Base-by-base conservation (phyloP, 2,113 vertebrate species). In the Osmerus mordax region DNA sequence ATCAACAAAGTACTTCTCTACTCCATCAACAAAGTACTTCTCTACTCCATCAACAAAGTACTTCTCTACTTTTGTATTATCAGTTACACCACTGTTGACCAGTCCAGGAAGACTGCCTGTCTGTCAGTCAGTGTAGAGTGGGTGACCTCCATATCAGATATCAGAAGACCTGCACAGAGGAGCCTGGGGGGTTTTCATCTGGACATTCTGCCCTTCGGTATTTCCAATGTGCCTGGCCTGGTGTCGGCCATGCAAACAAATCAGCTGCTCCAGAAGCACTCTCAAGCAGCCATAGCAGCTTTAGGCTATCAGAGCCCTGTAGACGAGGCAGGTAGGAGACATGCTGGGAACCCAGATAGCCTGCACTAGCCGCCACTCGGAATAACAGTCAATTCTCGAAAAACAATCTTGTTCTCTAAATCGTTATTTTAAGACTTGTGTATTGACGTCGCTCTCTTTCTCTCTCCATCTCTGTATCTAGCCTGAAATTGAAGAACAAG, bases 211-310 rank as follows among this genome's bases (percentile, higher is more conserved):
- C 72, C 74, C 71, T 77, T 60, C 81, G 71, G 73, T 78, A 71
- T 84, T 82, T 70, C 74, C 72, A 75, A 32, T 54, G 70, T 15
- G 53, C 59, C 67, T 72, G 68, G 72, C 47, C 18, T 23, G 73
- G 69, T 70, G 71, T 71, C 60, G 32, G 70, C 61, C 65, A 63
- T 36, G 78, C 75, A 84, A 72, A 81, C 62, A 79, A 76, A 82
- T 78, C 52, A 79, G 78, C 9, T 12, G 41, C 41, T 47, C 41
- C 41, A 47, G 41, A n/a, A 56, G 14, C 54, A 18, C 15, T n/a
- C 73, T 77, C 67, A 72, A 15, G 0, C 0, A 56, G 72, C 62
- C 32, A 23, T 28, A 76, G 23, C 69, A 65, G 65, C 58, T 6
- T 4, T 69, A 65, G 52, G 59, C 61, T 56, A 41, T 59, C 52